Percentiles rank a stretch among this genome's conserved stretches.
phyloP scores from a whole-genome alignment of 2,113 vertebrate species.

The Silurus asotus region DNA sequence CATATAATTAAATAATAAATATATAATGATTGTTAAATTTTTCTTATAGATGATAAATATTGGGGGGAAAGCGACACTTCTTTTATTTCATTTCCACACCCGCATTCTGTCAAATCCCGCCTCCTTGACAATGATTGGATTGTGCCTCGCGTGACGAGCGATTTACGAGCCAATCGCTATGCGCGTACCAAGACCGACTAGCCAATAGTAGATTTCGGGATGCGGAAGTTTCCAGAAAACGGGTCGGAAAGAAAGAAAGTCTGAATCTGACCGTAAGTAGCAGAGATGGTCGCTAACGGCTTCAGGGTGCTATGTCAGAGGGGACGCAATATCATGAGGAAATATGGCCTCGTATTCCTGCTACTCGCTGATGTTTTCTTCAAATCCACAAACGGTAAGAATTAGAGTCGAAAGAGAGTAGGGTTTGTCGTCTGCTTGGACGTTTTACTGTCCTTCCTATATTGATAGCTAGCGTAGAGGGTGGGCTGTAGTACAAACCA shows the following conservation, averaged over 20 bases:
- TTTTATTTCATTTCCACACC: neutral
- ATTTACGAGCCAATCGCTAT: neutral
- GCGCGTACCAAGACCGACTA: neutral
- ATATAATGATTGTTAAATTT: too few species aligned
- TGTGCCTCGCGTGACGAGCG: fast-evolving
- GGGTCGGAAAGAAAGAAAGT: neutral
- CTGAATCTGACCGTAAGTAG: neutral
- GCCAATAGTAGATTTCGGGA: conserved; percentile 2
- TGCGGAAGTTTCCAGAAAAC: neutral
- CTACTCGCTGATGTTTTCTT: conserved; percentile 63
- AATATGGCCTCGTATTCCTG: conserved; percentile 59
- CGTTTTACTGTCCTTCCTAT: neutral
- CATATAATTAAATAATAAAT: too few species aligned
- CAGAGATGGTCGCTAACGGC: conserved; percentile 13
- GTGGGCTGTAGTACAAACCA: neutral
- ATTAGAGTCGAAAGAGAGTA: neutral
- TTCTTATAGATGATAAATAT: too few species aligned
- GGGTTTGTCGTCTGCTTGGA: neutral
- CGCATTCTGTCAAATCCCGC: conserved; percentile 1
- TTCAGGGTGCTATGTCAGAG: conserved; percentile 23
- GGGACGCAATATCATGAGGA: conserved; percentile 58
- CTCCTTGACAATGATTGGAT: neutral
- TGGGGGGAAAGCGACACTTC: too few species aligned
- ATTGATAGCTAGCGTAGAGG: neutral
- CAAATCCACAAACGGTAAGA: conserved; percentile 67